Evolutionary conservation across 2,113 vertebrate genomes (phyloP), one percentile per base, ranked within the genome.

Genomic region (Galeopterus variegatus): DNA sequence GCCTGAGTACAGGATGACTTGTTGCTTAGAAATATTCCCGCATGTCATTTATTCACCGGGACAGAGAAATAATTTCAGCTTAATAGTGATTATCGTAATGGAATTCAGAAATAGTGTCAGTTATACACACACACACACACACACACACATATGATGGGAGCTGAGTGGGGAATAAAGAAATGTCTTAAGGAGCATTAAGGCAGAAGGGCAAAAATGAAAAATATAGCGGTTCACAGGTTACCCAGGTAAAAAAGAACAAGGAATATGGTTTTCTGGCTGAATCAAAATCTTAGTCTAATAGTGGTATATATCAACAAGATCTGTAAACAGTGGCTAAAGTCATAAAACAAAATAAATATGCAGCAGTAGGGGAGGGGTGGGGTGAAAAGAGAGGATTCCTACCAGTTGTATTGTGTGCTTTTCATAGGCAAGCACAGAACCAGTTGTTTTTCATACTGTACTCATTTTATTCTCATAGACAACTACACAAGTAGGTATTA

Each of bases 51-150:
- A 82, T 48, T 95, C 31, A 82, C 41, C 41, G 48, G 41, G 67
- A 58, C 83, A 88, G 75, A 50, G 76, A 93, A 88, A 92, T 76
- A 81, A 58, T 36, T 95, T 95, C 41, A 79, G 54, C 45, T 87
- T 92, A 92, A 80, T 36, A 65, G 50, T 17, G 72, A 87, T 92
- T 81, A 85, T 62, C 86, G 64, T 80, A 94, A 50, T 48, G 52
- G 21, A 21, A 45, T 91, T 81, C 26, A 75, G 50, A 88, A 92
- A 58, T 19, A 64, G 11, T 65, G 81, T 28, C 79, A 64, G 33
- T 62, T 77, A 41, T 4, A 41, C 41, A 41, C 41, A 41, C 41
- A 41, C 41, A 41, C 41, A 84, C 64, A 60, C 28, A 28, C 58
- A 69, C 18, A 69, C 69, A 76, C 6, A 88, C 33, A 48, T 76